Evolutionary conservation across 2,888 invertebrate genomes (phyloP).

Genomic region (Ormyrus rosae): DNA sequence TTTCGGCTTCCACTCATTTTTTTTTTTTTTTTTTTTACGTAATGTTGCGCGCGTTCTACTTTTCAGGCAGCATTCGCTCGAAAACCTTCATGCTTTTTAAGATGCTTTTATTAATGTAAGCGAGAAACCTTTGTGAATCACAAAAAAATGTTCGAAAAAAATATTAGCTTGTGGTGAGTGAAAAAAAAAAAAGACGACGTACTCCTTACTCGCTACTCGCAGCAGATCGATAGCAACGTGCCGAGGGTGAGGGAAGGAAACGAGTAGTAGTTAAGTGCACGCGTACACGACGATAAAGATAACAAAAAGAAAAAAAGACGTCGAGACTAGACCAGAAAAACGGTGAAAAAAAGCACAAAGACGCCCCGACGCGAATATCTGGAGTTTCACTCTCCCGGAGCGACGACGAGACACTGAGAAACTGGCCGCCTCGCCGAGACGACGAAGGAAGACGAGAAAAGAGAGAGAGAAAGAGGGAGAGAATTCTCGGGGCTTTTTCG

Average conservation of each 20-base stretch:
- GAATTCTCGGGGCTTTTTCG: constrained; percentile 41
- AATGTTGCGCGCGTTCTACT: neutral
- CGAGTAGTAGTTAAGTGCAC: neutral
- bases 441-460: constrained; percentile 48
- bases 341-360: neutral
- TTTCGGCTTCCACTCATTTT: too few relatives aligned
- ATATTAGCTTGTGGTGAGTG: neutral
- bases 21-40: too few relatives aligned
- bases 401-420: constrained; percentile 38
- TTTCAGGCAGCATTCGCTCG: neutral
- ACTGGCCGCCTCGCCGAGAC: constrained; percentile 26
- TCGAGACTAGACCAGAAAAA: neutral
- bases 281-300: neutral
- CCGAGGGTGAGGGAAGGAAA: neutral
- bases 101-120: neutral
- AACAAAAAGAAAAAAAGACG: neutral
- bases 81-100: neutral
- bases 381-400: constrained; percentile 32
- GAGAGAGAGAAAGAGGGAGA: constrained; percentile 44
- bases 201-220: constrained; percentile 22
- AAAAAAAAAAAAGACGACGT: neutral
- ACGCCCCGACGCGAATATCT: constrained; percentile 5
- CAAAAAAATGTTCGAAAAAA: neutral
- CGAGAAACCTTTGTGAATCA: neutral
- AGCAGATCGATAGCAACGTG: constrained; percentile 24